These are phyloP conservation scores for Drosophila rufa DNA, from an alignment of 1,140 invertebrate species.

Conservation along the genomic window DNA sequence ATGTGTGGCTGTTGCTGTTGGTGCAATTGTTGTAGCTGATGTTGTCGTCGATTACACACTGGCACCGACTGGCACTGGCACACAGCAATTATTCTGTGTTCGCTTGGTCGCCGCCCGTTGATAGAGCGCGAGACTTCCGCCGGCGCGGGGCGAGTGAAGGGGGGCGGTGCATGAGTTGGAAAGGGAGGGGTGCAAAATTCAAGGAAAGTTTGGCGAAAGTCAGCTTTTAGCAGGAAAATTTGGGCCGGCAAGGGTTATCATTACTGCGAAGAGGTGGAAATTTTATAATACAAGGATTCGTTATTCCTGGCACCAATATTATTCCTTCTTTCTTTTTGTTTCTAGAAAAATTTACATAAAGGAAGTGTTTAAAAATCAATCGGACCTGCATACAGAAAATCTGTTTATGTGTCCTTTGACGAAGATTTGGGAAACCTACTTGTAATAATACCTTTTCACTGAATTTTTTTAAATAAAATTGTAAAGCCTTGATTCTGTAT, in stretches of 20 bases:
- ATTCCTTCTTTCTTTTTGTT: background rate
- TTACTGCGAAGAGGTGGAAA: background rate
- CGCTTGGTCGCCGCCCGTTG: conserved; percentile 65
- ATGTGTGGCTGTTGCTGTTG: conserved; percentile 57
- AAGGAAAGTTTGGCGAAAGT: conserved; percentile 49
- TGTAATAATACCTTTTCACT: no score
- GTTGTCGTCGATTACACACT: conserved; percentile 71
- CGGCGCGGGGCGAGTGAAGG: conserved; percentile 6
- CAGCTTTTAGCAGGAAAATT: conserved; percentile 3
- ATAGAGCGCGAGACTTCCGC: conserved; percentile 70
- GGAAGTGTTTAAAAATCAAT: background rate
- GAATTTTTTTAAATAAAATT: no score
- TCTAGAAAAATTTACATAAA: background rate
- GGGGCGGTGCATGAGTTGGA: background rate
- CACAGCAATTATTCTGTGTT: conserved; percentile 58
- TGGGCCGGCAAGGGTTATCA: background rate
- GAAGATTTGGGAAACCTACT: no score
- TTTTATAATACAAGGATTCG: background rate
- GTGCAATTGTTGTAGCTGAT: conserved; percentile 45
- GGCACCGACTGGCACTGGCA: conserved; percentile 78
- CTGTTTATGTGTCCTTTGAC: no score
- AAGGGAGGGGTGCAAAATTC: conserved; percentile 26
- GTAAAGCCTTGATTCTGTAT: no score
- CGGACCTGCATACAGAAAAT: no score
- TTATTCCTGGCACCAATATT: background rate